These are phyloP conservation scores for Boloria selene DNA, from an alignment of 2,888 invertebrate species.

Conservation along the genomic window DNA sequence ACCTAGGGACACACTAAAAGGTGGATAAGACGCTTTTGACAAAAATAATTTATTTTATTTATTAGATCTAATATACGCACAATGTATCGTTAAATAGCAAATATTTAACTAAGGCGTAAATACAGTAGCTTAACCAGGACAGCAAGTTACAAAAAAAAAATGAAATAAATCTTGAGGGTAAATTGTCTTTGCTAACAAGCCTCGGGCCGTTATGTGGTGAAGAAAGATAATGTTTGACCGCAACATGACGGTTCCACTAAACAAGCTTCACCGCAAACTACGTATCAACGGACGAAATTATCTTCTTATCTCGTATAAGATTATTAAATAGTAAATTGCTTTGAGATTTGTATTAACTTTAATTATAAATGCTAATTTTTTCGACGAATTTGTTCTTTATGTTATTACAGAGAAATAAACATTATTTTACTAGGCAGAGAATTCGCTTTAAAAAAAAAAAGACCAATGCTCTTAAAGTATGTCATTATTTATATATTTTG, in stretches of 20 bases:
- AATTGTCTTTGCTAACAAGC: conserved; percentile 72
- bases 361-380: neutral
- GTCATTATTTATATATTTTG: no score
- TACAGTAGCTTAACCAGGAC: conserved; percentile 30
- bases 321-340: conserved; percentile 22
- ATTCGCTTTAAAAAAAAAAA: no score
- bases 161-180: conserved; percentile 51
- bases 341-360: conserved; percentile 11
- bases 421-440: no score
- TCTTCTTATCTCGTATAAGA: conserved; percentile 21
- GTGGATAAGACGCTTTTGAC: no score
- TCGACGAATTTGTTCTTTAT: no score
- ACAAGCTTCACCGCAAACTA: conserved; percentile 52
- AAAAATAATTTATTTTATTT: no score
- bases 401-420: no score
- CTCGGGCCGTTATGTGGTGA: conserved; percentile 52
- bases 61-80: no score
- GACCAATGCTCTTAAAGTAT: no score
- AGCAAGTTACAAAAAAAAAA: conserved; percentile 39
- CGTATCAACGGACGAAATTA: conserved; percentile 27
- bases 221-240: conserved; percentile 60
- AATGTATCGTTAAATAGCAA: conserved; percentile 6
- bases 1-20: no score
- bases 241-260: conserved; percentile 60
- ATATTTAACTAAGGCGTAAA: conserved; percentile 33